Base-by-base conservation (phyloP, 1,140 invertebrate species). In the Microplitis demolitor region DNA sequence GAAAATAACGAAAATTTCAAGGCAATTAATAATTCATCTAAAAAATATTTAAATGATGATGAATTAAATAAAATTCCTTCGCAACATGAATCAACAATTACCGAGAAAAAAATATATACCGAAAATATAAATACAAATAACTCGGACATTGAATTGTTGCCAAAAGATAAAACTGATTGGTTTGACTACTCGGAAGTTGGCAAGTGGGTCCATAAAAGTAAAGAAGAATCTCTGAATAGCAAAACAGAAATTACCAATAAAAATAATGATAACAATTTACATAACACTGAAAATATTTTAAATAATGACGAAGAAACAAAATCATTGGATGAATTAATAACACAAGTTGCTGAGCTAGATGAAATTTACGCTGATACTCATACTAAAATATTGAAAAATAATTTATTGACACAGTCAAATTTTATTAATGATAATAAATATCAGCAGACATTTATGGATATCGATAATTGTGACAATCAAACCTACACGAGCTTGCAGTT, bases 401-500 rank as follows among this genome's bases (percentile, higher is more conserved):
- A 63, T 73, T 16, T 64, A 79, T 8, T 78, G 2, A 56, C 54
- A 77, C 73, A 85, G 1, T 51, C 53, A 24, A 58, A 33, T 31
- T 24, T 5, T 9, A 45, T 8, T 3, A 45, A 45, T 11, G 39
- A 62, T 75, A 45, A 80, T 69, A 71, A 76, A 70, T 31, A 31
- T 31, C 9, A 24, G 58, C 14, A 64, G 3, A 45, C 9, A 8
- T 77, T 78, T 61, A 87, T 90, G 83, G 87, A 89, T 4, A 75
- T 88, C 5, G 91, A 93, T 45, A 91, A 93, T 73, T 91, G 92
- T 76, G 93, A 95, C 78, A 90, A 91, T 66, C 91, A 92, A 64
- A 94, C 93, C 0, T 95, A 96, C 74, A 93, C 93, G 0, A 95
- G 94, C 79, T 83, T 96, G 56, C 94, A 95, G 80, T 88, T 95